A percentile compares a stretch with the other conserved stretches of the same genome.
Evolutionary conservation across 2,113 vertebrate species (phyloP).

Genomic region (Chamaetylas fuelleborni): DNA sequence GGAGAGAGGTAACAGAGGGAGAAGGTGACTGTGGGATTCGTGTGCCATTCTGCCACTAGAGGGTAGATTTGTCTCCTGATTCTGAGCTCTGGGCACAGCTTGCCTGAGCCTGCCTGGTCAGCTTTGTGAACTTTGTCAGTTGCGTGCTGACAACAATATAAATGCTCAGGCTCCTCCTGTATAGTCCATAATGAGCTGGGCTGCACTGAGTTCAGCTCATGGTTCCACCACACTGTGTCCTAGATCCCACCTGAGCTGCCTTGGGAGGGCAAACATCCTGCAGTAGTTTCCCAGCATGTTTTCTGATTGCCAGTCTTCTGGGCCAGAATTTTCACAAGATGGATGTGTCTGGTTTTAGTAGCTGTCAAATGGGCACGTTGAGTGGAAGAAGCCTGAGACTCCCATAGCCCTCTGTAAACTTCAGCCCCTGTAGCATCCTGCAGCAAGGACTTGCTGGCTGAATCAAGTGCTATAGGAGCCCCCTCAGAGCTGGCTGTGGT

Average conservation of each 20-base stretch:
- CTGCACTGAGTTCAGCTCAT: neutral
- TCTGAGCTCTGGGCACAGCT: neutral
- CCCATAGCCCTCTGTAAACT: neutral
- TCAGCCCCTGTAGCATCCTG: neutral
- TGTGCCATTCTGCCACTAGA: neutral
- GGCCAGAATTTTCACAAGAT: neutral
- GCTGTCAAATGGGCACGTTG: rapidly evolving
- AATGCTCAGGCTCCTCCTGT: neutral
- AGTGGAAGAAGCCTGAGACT: neutral
- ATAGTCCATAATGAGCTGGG: rapidly evolving
- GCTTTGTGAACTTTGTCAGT: neutral
- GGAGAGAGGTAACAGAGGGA: neutral
- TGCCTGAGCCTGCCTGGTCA: neutral
- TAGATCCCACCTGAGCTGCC: neutral
- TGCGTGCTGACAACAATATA: neutral
- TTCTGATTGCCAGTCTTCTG: neutral
- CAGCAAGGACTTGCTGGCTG: neutral
- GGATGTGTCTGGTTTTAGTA: neutral
- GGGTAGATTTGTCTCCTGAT: slow-evolving; percentile 28
- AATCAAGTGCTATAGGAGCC: neutral
- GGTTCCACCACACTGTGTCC: rapidly evolving
- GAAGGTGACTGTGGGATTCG: neutral
- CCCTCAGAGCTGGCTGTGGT: neutral
- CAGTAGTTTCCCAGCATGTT: neutral
- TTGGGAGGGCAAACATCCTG: neutral